Conservation (phyloP, 2,113 vertebrate species). For the Sorex araneus region DNA sequence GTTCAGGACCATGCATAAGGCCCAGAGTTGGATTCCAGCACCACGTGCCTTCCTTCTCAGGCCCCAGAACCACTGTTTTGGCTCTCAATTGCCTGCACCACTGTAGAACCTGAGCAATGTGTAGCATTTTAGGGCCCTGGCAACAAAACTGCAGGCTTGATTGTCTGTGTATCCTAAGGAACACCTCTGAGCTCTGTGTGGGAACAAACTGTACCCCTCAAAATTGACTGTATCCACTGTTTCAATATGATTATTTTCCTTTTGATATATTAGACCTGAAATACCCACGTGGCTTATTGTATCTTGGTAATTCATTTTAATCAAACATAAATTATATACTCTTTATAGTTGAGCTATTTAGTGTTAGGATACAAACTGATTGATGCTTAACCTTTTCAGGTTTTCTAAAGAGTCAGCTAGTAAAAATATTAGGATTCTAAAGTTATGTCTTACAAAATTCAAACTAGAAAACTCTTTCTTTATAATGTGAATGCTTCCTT, state of each 20-base stretch:
- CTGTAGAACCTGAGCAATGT: too few species aligned
- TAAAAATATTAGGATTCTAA: conserved; percentile 38
- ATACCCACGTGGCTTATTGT: conserved; percentile 1
- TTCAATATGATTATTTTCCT: conserved; percentile 34
- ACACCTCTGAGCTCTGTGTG: too few species aligned
- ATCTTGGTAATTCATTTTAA: conserved; percentile 54
- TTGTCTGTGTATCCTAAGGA: too few species aligned
- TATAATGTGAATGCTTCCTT: neutral
- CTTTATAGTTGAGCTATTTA: conserved; percentile 27
- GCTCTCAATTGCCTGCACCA: too few species aligned
- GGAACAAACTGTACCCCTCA: too few species aligned
- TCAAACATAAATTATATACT: neutral
- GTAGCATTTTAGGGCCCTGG: too few species aligned
- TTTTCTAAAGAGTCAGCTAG: conserved; percentile 27
- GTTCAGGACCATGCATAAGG: too few species aligned
- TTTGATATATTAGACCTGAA: conserved; percentile 39
- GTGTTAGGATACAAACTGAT: neutral
- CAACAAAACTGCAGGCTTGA: too few species aligned
- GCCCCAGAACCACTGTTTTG: too few species aligned
- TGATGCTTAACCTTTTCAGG: neutral
- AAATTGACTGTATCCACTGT: neutral
- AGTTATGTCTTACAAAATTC: neutral
- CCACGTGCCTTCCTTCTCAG: too few species aligned
- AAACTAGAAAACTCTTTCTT: neutral
- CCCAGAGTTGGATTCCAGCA: too few species aligned